Percentiles rank a stretch among this genome's conserved stretches.
Conservation (phyloP, 2,888 invertebrate species). For the Pinctada fucata region DNA sequence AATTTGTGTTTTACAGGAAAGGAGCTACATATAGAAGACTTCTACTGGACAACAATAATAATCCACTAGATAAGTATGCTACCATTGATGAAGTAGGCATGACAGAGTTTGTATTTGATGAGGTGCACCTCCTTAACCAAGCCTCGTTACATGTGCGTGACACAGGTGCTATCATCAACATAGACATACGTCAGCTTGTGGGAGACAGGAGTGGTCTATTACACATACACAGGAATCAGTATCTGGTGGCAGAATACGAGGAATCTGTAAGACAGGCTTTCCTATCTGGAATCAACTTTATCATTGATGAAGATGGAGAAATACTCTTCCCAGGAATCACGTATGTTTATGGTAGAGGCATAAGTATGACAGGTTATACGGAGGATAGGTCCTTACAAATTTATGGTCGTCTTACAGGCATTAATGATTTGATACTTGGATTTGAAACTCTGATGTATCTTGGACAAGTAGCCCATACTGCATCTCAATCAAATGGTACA, state of each 20-base stretch:
- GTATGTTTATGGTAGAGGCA: slow-evolving; percentile 63
- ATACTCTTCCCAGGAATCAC: slow-evolving; percentile 54
- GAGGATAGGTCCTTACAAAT: slow-evolving; percentile 54
- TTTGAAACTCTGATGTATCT: slow-evolving; percentile 54
- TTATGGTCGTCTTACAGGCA: slow-evolving; percentile 58
- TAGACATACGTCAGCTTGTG: slow-evolving; percentile 49
- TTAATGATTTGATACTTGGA: slow-evolving; percentile 54
- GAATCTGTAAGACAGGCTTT: slow-evolving; percentile 55
- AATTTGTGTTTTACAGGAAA: slow-evolving; percentile 34
- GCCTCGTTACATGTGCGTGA: slow-evolving; percentile 57
- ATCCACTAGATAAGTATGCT: slow-evolving; percentile 57
- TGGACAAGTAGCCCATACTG: slow-evolving; percentile 56
- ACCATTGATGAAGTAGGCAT: slow-evolving; percentile 53
- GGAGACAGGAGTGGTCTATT: slow-evolving; percentile 62
- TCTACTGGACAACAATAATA: slow-evolving; percentile 55
- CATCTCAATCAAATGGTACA: slow-evolving; percentile 45
- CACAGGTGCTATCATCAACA: slow-evolving; percentile 31
- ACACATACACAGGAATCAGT: slow-evolving; percentile 55
- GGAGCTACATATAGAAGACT: slow-evolving; percentile 50
- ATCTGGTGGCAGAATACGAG: slow-evolving; percentile 51
- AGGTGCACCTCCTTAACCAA: slow-evolving; percentile 57
- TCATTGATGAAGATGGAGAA: slow-evolving; percentile 53
- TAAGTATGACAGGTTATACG: slow-evolving; percentile 37
- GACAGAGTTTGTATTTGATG: slow-evolving; percentile 54
- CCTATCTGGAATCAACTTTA: slow-evolving; percentile 59